Evolutionary conservation across 2,113 vertebrate genomes (phyloP).

Genomic region (Gallinago jamesoni): DNA sequence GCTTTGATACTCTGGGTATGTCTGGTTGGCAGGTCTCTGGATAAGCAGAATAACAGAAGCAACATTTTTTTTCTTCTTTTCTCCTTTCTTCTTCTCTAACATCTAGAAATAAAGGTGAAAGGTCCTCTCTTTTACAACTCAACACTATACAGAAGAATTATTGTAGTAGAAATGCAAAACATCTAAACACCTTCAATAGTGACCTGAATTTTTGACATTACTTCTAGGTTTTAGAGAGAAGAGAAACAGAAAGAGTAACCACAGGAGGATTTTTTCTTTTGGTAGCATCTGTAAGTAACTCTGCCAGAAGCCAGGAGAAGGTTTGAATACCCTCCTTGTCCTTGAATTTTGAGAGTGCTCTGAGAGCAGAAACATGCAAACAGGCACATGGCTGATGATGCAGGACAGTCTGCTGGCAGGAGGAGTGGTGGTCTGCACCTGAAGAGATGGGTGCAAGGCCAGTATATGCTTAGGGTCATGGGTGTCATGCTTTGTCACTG

Average conservation of each 20-base stretch:
- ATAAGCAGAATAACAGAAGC: conserved; percentile 12
- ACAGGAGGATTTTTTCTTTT: background rate
- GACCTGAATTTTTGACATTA: background rate
- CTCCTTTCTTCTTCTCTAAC: background rate
- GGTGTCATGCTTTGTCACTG: background rate
- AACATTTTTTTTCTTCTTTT: background rate
- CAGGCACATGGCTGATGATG: background rate
- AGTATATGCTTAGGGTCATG: background rate
- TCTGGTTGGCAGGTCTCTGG: background rate
- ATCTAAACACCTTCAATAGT: background rate
- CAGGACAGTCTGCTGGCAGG: background rate
- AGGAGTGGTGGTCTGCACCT: background rate
- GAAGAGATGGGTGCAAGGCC: background rate
- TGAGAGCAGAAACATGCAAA: background rate
- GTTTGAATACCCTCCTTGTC: background rate
- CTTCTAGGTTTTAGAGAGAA: background rate
- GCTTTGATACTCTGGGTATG: conserved; percentile 23
- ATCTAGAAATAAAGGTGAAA: background rate
- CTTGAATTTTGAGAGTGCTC: background rate
- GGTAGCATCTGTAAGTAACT: background rate
- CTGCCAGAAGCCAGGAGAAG: background rate
- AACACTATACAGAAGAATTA: background rate
- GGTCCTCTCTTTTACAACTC: background rate
- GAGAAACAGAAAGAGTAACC: background rate
- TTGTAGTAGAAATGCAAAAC: background rate